Percentiles rank a stretch among this genome's conserved stretches.
Evolutionary conservation across 2,113 vertebrate species (phyloP).

Genomic region (Isurus oxyrinchus): DNA sequence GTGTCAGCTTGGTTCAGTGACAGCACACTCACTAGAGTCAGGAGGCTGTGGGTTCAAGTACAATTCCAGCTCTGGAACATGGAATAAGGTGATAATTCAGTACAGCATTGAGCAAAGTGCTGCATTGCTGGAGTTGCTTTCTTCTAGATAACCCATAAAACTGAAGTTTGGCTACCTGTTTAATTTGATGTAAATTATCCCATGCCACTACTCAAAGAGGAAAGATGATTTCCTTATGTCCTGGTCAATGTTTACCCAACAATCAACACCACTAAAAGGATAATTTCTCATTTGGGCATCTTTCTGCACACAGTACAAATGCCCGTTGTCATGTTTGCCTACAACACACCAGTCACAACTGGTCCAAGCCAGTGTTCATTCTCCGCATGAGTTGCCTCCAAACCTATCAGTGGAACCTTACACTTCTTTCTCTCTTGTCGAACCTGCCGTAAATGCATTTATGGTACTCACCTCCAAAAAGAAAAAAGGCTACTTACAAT

Average conservation of each 20-base stretch:
- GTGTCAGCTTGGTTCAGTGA: not conserved
- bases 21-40: not conserved
- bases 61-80: not conserved
- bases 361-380: not conserved
- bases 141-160: not conserved
- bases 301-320: not conserved
- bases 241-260: not conserved
- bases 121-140: not conserved
- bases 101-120: not conserved
- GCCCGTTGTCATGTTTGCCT: not conserved
- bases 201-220: not conserved
- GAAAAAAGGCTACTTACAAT: not conserved
- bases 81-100: not conserved
- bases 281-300: not conserved
- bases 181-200: not conserved
- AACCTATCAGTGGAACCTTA: too few relatives aligned
- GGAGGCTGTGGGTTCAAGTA: not conserved
- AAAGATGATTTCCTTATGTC: not conserved
- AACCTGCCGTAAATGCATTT: not conserved
- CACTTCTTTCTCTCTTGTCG: not conserved
- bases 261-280: not conserved
- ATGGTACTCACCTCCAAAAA: not conserved
- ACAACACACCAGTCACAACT: not conserved
- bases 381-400: not conserved
- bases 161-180: not conserved